phyloP scores from a whole-genome alignment of 2,888 invertebrate species.

The Cylloceria caligata region DNA sequence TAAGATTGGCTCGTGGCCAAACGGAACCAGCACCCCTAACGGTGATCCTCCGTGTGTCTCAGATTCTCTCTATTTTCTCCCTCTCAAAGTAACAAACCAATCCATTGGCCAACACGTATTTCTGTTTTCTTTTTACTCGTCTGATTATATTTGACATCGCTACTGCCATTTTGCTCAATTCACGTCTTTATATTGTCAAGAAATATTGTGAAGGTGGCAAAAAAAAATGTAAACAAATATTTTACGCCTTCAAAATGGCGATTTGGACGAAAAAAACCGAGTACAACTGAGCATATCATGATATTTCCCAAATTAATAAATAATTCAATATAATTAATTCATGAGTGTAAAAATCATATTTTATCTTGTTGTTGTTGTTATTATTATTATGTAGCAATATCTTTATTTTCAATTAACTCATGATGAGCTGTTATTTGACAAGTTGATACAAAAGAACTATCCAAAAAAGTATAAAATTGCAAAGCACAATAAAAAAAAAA shows the following conservation, averaged over 20 bases:
- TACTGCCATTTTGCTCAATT: conserved; percentile 5
- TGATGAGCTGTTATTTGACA: no score
- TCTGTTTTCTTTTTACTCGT: conserved; percentile 39
- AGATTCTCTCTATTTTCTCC: conserved; percentile 55
- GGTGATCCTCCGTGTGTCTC: conserved; percentile 42
- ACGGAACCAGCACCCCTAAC: conserved; percentile 66
- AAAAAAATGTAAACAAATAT: not conserved
- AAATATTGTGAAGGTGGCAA: not conserved
- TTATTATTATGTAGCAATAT: no score
- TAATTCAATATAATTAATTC: no score
- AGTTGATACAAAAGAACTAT: no score
- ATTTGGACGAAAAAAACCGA: no score
- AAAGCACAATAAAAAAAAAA: no score
- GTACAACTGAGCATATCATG: no score
- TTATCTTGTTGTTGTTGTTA: no score
- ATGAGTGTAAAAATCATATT: no score
- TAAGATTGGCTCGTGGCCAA: conserved; percentile 76
- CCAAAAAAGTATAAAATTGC: no score
- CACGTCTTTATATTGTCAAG: conserved; percentile 2
- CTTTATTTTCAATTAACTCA: no score
- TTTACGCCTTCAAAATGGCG: not conserved
- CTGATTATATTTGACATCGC: conserved; percentile 45
- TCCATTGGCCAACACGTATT: conserved; percentile 48
- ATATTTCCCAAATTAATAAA: no score
- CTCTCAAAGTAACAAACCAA: conserved; percentile 58